A percentile compares a stretch with the other conserved stretches of the same genome.
Evolutionary conservation across 2,113 vertebrate genomes (phyloP).

Genomic region (Urocolius indicus): DNA sequence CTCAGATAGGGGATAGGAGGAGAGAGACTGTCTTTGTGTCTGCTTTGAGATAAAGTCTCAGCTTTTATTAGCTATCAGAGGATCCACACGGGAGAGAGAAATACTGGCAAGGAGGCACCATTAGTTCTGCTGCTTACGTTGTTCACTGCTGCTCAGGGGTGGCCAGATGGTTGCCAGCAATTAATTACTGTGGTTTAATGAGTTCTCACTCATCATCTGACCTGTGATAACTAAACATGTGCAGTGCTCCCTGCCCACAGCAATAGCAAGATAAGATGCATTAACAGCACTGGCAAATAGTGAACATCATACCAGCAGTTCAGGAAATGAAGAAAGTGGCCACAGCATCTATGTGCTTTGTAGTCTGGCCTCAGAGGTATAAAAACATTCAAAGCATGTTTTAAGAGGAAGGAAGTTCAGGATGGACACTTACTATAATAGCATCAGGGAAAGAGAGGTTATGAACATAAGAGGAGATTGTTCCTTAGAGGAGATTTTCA

Average conservation of each 20-base stretch:
- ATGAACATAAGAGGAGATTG: not conserved
- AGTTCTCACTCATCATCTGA: constrained; percentile 71
- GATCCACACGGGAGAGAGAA: constrained; percentile 61
- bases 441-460: not conserved
- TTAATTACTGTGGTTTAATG: constrained; percentile 73
- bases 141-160: constrained; percentile 67
- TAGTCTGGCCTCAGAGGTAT: not conserved
- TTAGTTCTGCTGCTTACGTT: constrained; percentile 68
- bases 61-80: constrained; percentile 70
- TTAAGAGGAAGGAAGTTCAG: not conserved
- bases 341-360: not conserved
- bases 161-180: constrained; percentile 74
- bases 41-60: constrained; percentile 60
- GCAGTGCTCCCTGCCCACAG: constrained; percentile 59
- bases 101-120: constrained; percentile 64
- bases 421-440: not conserved
- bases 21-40: constrained; percentile 35
- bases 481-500: not conserved
- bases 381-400: not conserved
- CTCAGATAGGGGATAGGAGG: not conserved
- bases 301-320: not conserved
- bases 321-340: not conserved
- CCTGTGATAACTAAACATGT: constrained; percentile 69
- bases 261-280: constrained; percentile 41
- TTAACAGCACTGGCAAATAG: not conserved